Percentiles rank a stretch among this genome's conserved stretches.
Conservation (phyloP, 2,113 vertebrate species). For the Sinocyclocheilus anophthalmus region DNA sequence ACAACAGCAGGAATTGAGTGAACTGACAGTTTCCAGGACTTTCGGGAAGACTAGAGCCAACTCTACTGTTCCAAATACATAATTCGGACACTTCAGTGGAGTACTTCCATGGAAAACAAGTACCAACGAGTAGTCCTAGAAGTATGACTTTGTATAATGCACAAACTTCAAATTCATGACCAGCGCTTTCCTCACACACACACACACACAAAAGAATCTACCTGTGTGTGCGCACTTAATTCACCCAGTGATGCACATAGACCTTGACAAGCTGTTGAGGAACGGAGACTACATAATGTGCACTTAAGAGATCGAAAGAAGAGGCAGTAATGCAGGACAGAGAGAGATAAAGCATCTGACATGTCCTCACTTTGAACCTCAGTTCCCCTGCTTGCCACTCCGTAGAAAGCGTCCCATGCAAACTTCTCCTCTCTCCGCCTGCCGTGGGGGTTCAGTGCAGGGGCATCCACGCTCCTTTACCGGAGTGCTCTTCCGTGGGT, state of each 20-base stretch:
- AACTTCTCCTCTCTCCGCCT: conserved; percentile 53
- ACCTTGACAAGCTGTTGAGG: conserved; percentile 5
- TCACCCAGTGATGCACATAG: conserved; percentile 18
- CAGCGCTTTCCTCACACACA: conserved; percentile 6
- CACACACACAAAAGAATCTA: background rate
- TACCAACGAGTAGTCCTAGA: background rate
- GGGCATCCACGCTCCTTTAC: conserved; percentile 39
- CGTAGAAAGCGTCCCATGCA: conserved; percentile 5
- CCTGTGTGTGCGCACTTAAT: conserved; percentile 6
- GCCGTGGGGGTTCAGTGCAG: conserved; percentile 41
- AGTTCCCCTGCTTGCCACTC: conserved; percentile 8
- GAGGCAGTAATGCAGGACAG: conserved; percentile 5
- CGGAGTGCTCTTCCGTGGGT: conserved; percentile 42
- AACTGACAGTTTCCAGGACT: background rate
- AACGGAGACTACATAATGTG: conserved; percentile 11
- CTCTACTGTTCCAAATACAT: background rate
- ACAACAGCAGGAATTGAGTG: conserved; percentile 59
- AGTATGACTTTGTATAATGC: background rate
- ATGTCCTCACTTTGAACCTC: conserved; percentile 46
- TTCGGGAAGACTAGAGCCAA: background rate
- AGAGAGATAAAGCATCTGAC: conserved; percentile 13
- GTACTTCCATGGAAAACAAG: conserved; percentile 5
- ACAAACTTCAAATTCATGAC: conserved; percentile 19
- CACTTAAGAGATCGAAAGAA: background rate
- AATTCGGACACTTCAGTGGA: conserved; percentile 9